These are phyloP conservation scores for Congeria kusceri DNA, from an alignment of 2,888 invertebrate genomes.

Conservation along the genomic window DNA sequence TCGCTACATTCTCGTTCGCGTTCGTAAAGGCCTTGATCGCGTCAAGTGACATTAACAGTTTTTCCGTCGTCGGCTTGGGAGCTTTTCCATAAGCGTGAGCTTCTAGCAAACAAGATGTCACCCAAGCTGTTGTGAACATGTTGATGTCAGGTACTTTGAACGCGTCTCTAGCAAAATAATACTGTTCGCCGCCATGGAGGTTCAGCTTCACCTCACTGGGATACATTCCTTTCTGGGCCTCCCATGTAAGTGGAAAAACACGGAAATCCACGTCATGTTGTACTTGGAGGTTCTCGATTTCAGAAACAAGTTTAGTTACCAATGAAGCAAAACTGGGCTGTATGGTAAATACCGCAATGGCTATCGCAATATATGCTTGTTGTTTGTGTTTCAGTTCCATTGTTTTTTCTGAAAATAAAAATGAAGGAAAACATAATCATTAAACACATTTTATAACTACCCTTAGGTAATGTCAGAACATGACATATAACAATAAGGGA, in stretches of 20 bases:
- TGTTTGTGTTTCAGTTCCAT: too few relatives aligned
- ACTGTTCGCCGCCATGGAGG: conserved; percentile 68
- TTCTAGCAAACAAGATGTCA: conserved; percentile 65
- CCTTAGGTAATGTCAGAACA: too few relatives aligned
- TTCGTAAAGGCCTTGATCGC: conserved; percentile 66
- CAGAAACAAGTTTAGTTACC: conserved; percentile 9
- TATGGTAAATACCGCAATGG: too few relatives aligned
- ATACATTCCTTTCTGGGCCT: conserved; percentile 72
- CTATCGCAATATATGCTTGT: too few relatives aligned
- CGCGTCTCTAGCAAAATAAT: conserved; percentile 59
- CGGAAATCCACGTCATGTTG: conserved; percentile 40
- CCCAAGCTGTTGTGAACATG: conserved; percentile 73
- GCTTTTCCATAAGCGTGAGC: conserved; percentile 62
- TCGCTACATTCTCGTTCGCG: conserved; percentile 63
- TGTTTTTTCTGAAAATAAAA: too few relatives aligned
- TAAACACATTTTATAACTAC: too few relatives aligned
- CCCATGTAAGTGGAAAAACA: conserved; percentile 64
- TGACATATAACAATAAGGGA: too few relatives aligned
- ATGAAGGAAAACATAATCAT: too few relatives aligned
- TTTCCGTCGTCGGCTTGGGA: conserved; percentile 54
- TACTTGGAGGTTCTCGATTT: conserved; percentile 35
- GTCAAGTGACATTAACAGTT: conserved; percentile 56
- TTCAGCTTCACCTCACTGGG: conserved; percentile 74
- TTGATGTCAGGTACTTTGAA: conserved; percentile 70
- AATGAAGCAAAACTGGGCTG: too few relatives aligned